Evolutionary conservation across 1,140 invertebrate species (phyloP), one percentile per base, ranked within the genome.

Genomic region (Leptopilina boulardi): DNA sequence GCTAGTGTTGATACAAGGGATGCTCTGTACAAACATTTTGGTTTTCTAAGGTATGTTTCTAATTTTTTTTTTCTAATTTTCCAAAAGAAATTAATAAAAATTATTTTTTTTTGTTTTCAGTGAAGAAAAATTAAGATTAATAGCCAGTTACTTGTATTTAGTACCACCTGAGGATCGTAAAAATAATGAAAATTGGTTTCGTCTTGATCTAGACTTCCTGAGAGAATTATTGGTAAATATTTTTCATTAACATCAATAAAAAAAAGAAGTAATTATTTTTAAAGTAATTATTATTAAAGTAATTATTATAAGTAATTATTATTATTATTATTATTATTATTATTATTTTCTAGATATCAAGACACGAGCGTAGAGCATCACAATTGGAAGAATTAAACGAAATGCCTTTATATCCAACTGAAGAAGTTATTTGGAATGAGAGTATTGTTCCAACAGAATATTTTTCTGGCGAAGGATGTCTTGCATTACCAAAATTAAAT

Each of bases 371-470:
- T 74, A 93, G 97, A 70, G 93, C 94, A 18, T 99, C 98, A 0
- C 99, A 99, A 86, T 89, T 99, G 44, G 97, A 99, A 88, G 95
- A 96, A 70, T 91, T 99, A 1, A 99, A 99, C 87, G 96, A 98
- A 82, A 99, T 99, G 97, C 98, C 99, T 0, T 92, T 99, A 0
- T 99, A 99, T 91, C 99, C 99, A 0, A 99, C 98, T 0, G 99
- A 99, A 88, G 95, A 97, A 71, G 95, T 99, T 10, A 99, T 99
- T 82, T 99, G 99, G 99, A 98, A 99, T 91, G 98, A 99, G 89
- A 99, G 99, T 87, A 94, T 99, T 41, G 98, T 99, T 0, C 99
- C 99, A 0, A 97, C 97, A 0, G 98, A 99, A 85, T 99, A 98
- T 90, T 99, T 97, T 91, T 97, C 96, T 72, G 97, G 98, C 0